Evolutionary conservation across 2,888 invertebrate species (phyloP).

Genomic region (Dilophus febrilis): DNA sequence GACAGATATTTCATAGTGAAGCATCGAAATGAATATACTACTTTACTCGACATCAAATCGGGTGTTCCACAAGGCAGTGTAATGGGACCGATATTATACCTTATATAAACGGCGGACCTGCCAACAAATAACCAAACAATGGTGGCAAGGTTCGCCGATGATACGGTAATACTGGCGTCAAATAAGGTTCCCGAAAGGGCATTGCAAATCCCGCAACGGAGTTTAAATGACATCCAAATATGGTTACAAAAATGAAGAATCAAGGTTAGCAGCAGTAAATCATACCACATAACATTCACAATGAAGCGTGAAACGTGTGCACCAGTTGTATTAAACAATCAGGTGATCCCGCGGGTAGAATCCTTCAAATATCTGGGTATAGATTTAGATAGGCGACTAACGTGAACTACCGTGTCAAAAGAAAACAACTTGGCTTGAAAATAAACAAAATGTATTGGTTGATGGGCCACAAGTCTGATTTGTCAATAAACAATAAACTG

Average conservation of each 20-base stretch:
- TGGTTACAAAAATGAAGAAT: conserved; percentile 13
- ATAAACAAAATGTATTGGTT: too few species aligned
- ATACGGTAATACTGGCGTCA: conserved; percentile 8
- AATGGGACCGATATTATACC: conserved; percentile 10
- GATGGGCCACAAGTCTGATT: too few species aligned
- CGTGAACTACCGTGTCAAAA: too few species aligned
- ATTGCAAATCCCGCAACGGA: conserved; percentile 10
- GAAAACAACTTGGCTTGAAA: too few species aligned
- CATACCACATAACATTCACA: conserved; percentile 13
- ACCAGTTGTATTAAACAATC: conserved; percentile 6
- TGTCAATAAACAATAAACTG: too few species aligned
- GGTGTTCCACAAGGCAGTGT: conserved; percentile 11
- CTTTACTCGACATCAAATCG: conserved; percentile 2
- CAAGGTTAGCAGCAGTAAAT: conserved; percentile 13
- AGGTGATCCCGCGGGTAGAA: too few species aligned
- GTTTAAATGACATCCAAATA: conserved; percentile 8
- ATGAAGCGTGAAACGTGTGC: conserved; percentile 6
- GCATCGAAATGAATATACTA: neutral
- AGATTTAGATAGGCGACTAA: too few species aligned
- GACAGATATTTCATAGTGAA: too few species aligned
- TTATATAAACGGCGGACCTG: conserved; percentile 10
- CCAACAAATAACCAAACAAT: conserved; percentile 6
- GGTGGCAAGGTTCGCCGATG: conserved; percentile 10
- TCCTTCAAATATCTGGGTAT: too few species aligned
- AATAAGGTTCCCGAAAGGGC: conserved; percentile 9